These are phyloP conservation scores for Heliconius cydno DNA, from an alignment of 2,888 invertebrate genomes.

Conservation along the genomic window DNA sequence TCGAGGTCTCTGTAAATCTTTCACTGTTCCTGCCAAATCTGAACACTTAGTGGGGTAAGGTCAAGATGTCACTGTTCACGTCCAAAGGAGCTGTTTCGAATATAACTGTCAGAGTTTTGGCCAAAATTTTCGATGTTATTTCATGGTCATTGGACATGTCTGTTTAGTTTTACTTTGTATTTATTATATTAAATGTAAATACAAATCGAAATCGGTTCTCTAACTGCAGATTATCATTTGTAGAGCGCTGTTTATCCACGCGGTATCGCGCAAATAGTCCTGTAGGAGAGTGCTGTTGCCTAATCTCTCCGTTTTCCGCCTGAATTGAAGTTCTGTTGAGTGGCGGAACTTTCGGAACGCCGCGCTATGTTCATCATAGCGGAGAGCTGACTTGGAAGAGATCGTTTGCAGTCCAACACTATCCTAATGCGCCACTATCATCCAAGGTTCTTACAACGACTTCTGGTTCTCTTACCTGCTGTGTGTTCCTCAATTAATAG, in stretches of 20 bases:
- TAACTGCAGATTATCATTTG: neutral
- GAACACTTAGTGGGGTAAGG: neutral
- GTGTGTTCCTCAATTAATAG: too few relatives aligned
- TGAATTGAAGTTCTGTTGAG: neutral
- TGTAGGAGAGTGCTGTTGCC: too few relatives aligned
- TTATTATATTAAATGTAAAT: neutral
- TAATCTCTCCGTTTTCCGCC: too few relatives aligned
- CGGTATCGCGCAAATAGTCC: neutral
- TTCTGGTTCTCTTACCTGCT: too few relatives aligned
- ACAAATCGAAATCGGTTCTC: neutral
- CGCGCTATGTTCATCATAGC: neutral
- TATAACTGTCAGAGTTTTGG: constrained; percentile 7
- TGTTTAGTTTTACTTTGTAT: neutral
- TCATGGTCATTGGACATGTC: constrained; percentile 1
- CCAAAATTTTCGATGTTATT: neutral
- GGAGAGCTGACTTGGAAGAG: too few relatives aligned
- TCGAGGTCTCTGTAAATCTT: constrained; percentile 1
- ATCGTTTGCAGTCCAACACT: too few relatives aligned
- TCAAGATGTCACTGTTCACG: neutral
- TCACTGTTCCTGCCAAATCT: constrained; percentile 1
- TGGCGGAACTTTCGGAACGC: neutral
- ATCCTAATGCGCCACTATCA: too few relatives aligned
- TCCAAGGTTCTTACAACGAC: too few relatives aligned
- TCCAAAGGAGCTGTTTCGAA: neutral
- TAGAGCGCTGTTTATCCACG: neutral